These are phyloP conservation scores for Drosophila kanekoi DNA, from an alignment of 2,888 invertebrate species.

Conservation along the genomic window DNA sequence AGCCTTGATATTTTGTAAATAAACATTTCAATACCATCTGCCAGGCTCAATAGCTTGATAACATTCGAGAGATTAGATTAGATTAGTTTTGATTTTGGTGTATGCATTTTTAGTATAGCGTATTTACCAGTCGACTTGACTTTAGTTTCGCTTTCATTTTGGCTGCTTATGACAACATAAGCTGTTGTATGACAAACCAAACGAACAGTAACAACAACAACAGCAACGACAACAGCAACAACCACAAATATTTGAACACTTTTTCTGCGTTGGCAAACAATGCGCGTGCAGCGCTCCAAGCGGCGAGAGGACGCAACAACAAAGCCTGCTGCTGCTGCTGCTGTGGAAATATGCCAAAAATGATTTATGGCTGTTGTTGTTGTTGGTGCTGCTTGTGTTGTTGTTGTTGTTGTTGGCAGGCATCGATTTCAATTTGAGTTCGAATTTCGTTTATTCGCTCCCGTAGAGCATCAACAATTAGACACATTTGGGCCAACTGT, in stretches of 20 bases:
- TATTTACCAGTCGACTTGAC: neutral
- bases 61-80: too few relatives aligned
- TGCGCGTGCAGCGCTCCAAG: conserved; percentile 41
- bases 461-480: conserved; percentile 34
- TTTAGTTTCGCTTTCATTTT: neutral
- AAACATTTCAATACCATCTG: too few relatives aligned
- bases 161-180: conserved; percentile 51
- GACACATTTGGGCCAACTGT: conserved; percentile 42
- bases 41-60: too few relatives aligned
- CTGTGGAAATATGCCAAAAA: conserved; percentile 52
- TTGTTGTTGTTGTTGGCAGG: conserved; percentile 21
- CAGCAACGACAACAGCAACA: conserved; percentile 16
- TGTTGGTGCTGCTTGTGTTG: conserved; percentile 21
- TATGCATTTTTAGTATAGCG: neutral
- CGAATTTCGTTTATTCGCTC: conserved; percentile 2
- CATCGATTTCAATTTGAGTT: conserved; percentile 65
- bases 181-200: conserved; percentile 54
- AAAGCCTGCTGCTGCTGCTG: neutral
- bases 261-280: conserved; percentile 69
- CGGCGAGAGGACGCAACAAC: conserved; percentile 35
- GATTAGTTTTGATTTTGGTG: too few relatives aligned
- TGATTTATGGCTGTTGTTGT: conserved; percentile 65
- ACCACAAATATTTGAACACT: conserved; percentile 71
- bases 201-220: conserved; percentile 14
- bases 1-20: too few relatives aligned